Percentiles rank a stretch among this genome's conserved stretches.
Conservation (phyloP, 2,888 invertebrate genomes). For the Phortica okadai region DNA sequence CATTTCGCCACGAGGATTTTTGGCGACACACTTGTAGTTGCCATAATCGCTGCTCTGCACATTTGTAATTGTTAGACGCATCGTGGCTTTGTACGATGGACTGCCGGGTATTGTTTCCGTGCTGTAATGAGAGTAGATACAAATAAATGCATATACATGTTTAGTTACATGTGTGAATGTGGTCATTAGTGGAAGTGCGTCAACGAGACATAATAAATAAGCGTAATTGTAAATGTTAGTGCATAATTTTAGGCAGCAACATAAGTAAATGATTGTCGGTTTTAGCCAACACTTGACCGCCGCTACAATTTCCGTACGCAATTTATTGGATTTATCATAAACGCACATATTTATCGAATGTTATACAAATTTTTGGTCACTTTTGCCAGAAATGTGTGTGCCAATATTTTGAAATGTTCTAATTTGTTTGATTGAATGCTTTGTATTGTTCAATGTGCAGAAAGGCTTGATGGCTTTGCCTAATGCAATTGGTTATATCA, state of each 20-base stretch:
- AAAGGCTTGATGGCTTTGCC: no score
- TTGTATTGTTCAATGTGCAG: neutral
- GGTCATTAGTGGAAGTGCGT: constrained; percentile 11
- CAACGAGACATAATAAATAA: constrained; percentile 29
- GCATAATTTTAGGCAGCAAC: constrained; percentile 27
- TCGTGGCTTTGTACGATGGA: constrained; percentile 90
- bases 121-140: constrained; percentile 58
- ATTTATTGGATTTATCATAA: neutral
- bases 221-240: constrained; percentile 30
- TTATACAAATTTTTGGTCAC: neutral
- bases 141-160: neutral
- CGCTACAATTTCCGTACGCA: neutral
- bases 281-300: neutral
- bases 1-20: constrained; percentile 93
- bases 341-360: neutral
- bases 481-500: no score
- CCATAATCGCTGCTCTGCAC: constrained; percentile 90
- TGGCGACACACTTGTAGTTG: constrained; percentile 90
- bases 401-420: neutral
- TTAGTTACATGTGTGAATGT: neutral
- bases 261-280: constrained; percentile 24
- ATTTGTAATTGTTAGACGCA: constrained; percentile 89
- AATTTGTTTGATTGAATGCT: neutral
- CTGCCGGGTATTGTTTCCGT: constrained; percentile 84
- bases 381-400: neutral